Conservation (phyloP, 1,140 invertebrate species). For the Drosophila pandora region DNA sequence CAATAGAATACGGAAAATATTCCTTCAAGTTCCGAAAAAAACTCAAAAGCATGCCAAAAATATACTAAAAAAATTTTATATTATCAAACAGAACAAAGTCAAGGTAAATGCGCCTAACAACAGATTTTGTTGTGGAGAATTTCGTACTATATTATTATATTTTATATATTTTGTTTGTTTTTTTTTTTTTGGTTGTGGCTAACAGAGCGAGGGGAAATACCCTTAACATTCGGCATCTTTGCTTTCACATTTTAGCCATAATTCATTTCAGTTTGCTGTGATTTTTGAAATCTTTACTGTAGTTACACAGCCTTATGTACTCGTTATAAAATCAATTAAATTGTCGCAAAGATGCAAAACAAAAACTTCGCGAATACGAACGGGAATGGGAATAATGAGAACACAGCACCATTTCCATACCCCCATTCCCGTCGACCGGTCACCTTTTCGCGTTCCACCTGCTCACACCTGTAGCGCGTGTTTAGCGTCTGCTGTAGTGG, state of each 20-base stretch:
- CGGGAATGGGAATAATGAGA: conserved; percentile 43
- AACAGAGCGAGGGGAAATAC: background rate
- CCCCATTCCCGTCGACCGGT: background rate
- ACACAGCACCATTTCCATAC: conserved; percentile 28
- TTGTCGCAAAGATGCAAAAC: conserved; percentile 42
- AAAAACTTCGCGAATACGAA: conserved; percentile 40
- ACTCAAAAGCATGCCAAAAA: conserved; percentile 46
- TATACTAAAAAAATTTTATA: conserved; percentile 18
- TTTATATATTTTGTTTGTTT: background rate
- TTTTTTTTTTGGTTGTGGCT: background rate
- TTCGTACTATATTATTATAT: conserved; percentile 29
- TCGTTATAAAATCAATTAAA: conserved; percentile 57
- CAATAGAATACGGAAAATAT: conserved; percentile 20
- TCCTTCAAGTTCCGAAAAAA: conserved; percentile 21
- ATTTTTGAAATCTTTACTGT: conserved; percentile 9
- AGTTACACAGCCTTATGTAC: conserved; percentile 33
- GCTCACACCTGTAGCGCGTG: conserved; percentile 64
- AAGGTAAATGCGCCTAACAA: conserved; percentile 13
- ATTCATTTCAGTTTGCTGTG: background rate
- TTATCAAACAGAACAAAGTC: conserved; percentile 36
- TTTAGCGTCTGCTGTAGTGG: conserved; percentile 20
- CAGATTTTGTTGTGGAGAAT: conserved; percentile 11
- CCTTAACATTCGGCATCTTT: background rate
- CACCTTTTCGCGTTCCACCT: conserved; percentile 41
- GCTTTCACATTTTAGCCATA: conserved; percentile 1